A percentile compares a stretch with the other conserved stretches of the same genome.
phyloP scores from a whole-genome alignment of 2,113 vertebrate genomes.

The Oncorhynchus kisutch region DNA sequence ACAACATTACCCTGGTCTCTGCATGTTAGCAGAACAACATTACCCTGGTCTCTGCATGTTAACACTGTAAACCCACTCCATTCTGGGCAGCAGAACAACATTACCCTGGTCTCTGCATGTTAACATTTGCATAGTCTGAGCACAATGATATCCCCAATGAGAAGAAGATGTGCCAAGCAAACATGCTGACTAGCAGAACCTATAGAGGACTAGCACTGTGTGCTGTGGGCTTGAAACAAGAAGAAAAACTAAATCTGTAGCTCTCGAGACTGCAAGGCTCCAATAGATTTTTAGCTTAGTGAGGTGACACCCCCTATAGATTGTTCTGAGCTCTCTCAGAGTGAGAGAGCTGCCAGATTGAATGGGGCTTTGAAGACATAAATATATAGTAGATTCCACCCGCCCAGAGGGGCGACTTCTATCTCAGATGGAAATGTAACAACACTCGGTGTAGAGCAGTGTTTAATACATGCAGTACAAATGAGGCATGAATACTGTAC shows the following conservation, averaged over 20 bases:
- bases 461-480: not conserved
- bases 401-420: slow-evolving; percentile 8
- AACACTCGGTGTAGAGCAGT: not conserved
- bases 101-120: slow-evolving; percentile 35
- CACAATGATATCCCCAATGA: slow-evolving; percentile 70
- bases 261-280: slow-evolving; percentile 52
- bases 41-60: not conserved
- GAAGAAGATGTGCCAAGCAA: slow-evolving; percentile 65
- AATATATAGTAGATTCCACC: slow-evolving; percentile 26
- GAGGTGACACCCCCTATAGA: slow-evolving; percentile 63
- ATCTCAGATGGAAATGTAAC: not conserved
- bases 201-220: slow-evolving; percentile 54
- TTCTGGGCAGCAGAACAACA: slow-evolving; percentile 48
- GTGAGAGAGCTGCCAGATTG: slow-evolving; percentile 47
- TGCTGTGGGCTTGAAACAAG: slow-evolving; percentile 61
- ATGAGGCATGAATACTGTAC: not conserved
- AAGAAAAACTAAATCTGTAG: slow-evolving; percentile 66
- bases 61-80: slow-evolving; percentile 18
- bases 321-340: slow-evolving; percentile 52
- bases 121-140: slow-evolving; percentile 62
- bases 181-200: slow-evolving; percentile 69
- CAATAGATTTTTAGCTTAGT: slow-evolving; percentile 69
- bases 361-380: slow-evolving; percentile 46
- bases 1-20: no score
- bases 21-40: no score